A percentile compares a stretch with the other conserved stretches of the same genome.
phyloP scores from a whole-genome alignment of 2,797 vertebrate species.

The Margarornis squamiger region DNA sequence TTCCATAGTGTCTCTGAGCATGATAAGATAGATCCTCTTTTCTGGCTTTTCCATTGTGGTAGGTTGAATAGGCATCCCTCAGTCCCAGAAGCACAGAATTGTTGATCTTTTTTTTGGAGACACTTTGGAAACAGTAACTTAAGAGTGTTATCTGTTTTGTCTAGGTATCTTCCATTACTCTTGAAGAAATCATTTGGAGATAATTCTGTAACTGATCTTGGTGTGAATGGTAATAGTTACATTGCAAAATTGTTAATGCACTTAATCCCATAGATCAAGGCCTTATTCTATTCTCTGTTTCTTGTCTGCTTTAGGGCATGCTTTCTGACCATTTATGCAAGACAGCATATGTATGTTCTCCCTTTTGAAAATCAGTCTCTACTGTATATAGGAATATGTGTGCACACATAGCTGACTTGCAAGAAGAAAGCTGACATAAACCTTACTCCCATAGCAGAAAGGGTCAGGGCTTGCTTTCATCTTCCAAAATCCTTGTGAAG shows the following conservation, averaged over 20 bases:
- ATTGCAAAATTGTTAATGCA: neutral
- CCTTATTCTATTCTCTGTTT: neutral
- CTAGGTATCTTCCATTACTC: neutral
- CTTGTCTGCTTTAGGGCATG: neutral
- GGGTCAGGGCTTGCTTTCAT: neutral
- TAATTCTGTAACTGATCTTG: neutral
- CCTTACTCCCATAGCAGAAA: neutral
- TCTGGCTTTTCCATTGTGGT: neutral
- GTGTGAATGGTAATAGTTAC: neutral
- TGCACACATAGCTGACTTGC: neutral
- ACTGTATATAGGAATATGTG: neutral
- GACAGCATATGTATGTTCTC: neutral
- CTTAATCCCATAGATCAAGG: neutral
- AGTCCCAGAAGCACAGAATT: neutral
- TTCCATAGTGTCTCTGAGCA: neutral
- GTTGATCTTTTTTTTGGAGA: neutral
- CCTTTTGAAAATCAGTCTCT: neutral
- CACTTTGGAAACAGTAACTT: neutral
- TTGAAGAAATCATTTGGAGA: neutral
- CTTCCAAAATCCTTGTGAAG: neutral
- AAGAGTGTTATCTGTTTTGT: neutral
- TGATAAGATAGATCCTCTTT: neutral
- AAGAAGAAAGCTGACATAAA: neutral
- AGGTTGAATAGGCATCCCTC: accelerated
- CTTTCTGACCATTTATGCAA: neutral